Evolutionary conservation across 2,888 invertebrate species (phyloP), one percentile per base, ranked within the genome.

Genomic region (Holacanthella duospinosa): DNA sequence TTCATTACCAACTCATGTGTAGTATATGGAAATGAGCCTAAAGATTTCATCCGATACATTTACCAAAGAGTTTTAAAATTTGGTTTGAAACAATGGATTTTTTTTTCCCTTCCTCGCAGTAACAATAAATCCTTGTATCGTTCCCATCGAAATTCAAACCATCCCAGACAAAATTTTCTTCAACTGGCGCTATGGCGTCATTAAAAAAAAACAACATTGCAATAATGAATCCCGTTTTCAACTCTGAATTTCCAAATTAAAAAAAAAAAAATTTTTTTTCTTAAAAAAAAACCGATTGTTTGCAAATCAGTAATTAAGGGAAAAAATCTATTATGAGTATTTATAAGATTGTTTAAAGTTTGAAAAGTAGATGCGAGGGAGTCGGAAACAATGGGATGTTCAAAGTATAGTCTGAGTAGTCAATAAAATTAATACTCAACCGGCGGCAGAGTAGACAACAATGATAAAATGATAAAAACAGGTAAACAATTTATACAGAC

Each of bases 121-220:
- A 48, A 16, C 48, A n/a, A 48, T 48, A 48, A 48, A 48, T 48
- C 48, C 48, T 48, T 48, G 19, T n/a, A n/a, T n/a, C n/a, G n/a
- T 21, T 48, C 21, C 48, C 48, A 21, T 48, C 48, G 48, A 48
- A 48, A 4, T 48, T n/a, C 4, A 48, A 36, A 9, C 36, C 6
- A 36, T 16, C 36, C 36, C 36, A 36, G 36, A 36, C 36, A 16
- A 36, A 36, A 6, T 36, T 36, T 36, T 6, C n/a, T n/a, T 9
- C 9, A 36, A 36, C 6, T 16, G 36, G 16, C 36, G 36, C 9
- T 36, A 36, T 36, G 36, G 36, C 36, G 36, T 36, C 36, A 9
- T 36, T 16, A 6, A 36, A 36, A 36, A 36, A 16, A 9, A 36
- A 6, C 16, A 9, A 36, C 36, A 36, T 16, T 9, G 9, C 9